phyloP scores from a whole-genome alignment of 2,113 vertebrate species.

The Mormoops blainvillei region DNA sequence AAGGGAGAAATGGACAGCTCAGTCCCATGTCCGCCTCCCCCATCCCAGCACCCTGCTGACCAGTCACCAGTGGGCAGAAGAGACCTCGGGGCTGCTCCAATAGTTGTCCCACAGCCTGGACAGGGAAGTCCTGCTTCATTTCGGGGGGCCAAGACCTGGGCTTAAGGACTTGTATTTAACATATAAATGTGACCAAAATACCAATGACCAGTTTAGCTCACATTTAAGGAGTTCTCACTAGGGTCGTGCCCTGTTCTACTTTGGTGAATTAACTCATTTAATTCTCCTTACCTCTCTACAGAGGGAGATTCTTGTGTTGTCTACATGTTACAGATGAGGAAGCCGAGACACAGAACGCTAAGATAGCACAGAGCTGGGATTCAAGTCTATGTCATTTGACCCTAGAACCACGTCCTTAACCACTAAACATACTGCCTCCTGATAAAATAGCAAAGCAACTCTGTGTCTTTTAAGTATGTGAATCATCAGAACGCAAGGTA shows the following conservation, averaged over 20 bases:
- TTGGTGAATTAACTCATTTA: background rate
- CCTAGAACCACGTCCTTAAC: background rate
- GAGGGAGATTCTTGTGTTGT: background rate
- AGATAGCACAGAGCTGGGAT: background rate
- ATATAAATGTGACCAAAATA: background rate
- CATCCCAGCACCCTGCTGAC: background rate
- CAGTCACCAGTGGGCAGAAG: background rate
- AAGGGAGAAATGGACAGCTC: accelerated
- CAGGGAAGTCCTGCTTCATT: background rate
- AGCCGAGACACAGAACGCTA: background rate
- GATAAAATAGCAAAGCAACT: background rate
- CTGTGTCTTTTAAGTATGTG: background rate
- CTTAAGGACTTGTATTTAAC: background rate
- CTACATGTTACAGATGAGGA: background rate
- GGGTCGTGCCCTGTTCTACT: background rate
- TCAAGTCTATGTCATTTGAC: accelerated
- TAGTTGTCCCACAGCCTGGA: background rate
- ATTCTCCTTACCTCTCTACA: background rate
- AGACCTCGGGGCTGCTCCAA: background rate
- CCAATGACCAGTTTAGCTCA: background rate
- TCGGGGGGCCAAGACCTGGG: background rate
- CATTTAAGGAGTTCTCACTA: background rate
- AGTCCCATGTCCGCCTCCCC: background rate
- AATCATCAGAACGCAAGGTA: background rate
- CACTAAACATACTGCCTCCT: background rate